Evolutionary conservation across 2,888 invertebrate species (phyloP).

Genomic region (Andrena flavipes): DNA sequence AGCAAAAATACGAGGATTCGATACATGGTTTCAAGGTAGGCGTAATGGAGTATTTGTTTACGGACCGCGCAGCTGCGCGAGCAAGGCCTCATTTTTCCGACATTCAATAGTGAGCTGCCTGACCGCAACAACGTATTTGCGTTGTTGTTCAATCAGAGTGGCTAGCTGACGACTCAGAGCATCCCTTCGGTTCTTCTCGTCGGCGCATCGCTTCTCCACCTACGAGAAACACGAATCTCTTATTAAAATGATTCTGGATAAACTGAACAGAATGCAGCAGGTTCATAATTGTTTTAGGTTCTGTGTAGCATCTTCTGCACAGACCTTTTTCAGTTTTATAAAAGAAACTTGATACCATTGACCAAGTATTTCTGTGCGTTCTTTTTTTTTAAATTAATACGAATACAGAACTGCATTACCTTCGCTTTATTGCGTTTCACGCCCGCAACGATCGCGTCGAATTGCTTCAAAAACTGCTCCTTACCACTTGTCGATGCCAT

Average conservation of each 20-base stretch:
- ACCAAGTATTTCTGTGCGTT: background rate
- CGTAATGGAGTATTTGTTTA: slow-evolving; percentile 53
- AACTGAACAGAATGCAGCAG: background rate
- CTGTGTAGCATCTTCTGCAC: background rate
- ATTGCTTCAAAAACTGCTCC: slow-evolving; percentile 95
- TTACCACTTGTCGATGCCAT: slow-evolving; percentile 92
- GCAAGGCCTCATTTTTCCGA: slow-evolving; percentile 89
- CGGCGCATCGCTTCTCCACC: slow-evolving; percentile 87
- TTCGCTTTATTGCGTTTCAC: slow-evolving; percentile 94
- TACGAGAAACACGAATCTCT: slow-evolving; percentile 53
- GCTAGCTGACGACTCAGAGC: slow-evolving; percentile 88
- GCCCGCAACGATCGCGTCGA: slow-evolving; percentile 95
- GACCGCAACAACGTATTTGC: slow-evolving; percentile 91
- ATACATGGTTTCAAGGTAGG: slow-evolving; percentile 9
- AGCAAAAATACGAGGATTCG: slow-evolving; percentile 32
- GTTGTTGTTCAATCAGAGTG: slow-evolving; percentile 89
- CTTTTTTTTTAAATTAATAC: no score
- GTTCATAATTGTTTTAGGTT: background rate
- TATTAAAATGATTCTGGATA: background rate
- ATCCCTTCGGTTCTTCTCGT: slow-evolving; percentile 90
- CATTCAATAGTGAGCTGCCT: slow-evolving; percentile 92
- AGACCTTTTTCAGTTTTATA: background rate
- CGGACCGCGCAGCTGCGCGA: slow-evolving; percentile 82
- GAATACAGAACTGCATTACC: slow-evolving; percentile 83
- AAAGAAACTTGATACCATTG: background rate